Evolutionary conservation across 2,797 vertebrate genomes (phyloP), one percentile per base, ranked within the genome.

Genomic region (Linurgus olivaceus): DNA sequence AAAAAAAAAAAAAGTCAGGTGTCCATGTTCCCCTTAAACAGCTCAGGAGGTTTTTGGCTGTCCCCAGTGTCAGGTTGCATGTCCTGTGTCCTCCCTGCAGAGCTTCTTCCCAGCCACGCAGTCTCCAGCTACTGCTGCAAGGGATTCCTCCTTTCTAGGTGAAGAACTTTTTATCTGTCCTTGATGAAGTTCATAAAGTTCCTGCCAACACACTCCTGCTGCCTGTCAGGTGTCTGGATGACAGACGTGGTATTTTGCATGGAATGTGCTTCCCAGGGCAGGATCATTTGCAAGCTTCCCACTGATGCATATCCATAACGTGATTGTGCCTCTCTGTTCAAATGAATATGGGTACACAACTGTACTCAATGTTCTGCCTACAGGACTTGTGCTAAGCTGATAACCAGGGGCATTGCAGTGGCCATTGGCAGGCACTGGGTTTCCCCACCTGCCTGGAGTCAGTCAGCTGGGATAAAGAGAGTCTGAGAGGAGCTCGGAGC

Each of bases 1-100:
- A 5, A 25, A 1, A 5, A 25, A 6, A n/a, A 26, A 1, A 40
- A 17, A 17, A 17, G 2, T 73, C 29, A 59, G 3, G 8, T 72
- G 26, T 3, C 6, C 75, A 3, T 74, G 8, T 16, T 82, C 9
- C 12, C 4, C 2, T 70, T 62, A 31, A 29, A 42, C 3, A 59
- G 7, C 7, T 71, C 18, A 35, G 57, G 8, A 62, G 10, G 26
- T 6, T 74, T 62, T 48, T 31, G 13, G 4, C 7, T 11, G 58
- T 52, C 8, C 17, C 37, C 16, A 13, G 11, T 28, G 7, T 13
- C 14, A 28, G 18, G 48, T 11, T 61, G 17, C 5, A 33, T 10
- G 8, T 3, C 3, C 5, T 20, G 59, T 13, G 14, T 52, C 20
- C 19, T 55, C 75, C 55, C 31, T 47, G n/a, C 33, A 73, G 51